Evolutionary conservation across 92 coral and sea anemone species (phyloP), one percentile per base, ranked within the genome.

Genomic region (Phenganax stokvisi): DNA sequence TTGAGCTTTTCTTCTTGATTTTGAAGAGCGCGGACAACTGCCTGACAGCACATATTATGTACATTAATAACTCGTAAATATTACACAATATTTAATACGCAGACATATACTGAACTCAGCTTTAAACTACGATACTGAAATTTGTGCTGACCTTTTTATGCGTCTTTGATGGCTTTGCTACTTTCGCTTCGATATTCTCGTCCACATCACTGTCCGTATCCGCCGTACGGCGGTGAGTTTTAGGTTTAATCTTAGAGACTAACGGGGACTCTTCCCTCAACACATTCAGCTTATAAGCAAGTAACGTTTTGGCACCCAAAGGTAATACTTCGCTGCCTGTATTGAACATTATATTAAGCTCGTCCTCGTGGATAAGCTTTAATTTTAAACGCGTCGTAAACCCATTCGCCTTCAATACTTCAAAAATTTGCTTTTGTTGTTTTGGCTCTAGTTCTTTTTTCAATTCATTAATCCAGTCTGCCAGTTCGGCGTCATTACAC

Each of bases 391-490:
- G 58, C 10, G 59, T 52, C 4, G 58, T 73, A 27, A 52, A 73
- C 11, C 61, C 77, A 54, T 73, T 73, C n/a, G 0, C 77, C 54
- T 53, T 73, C 20, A 73, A 54, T 7, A 56, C 51, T 12, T 73
- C 17, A 12, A 51, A 73, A 1, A 73, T 20, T 8, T 72, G 20
- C 9, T 52, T 1, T 8, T 72, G 56, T 72, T 72, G 77, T 54
- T 72, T 52, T 10, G 77, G 77, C 7, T 72, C 25, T 12, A 86
- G 51, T 58, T 84, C 88, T 52, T 84, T 82, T 76, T 81, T 74
- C 56, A 86, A 89, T 52, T 89, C 88, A 44, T 75, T 63, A 53
- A 82, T 89, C 71, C 30, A 66, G 10, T 12, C 15, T 66, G 4
- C 51, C 12, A 66, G 71, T 47, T 66, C 71, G 25, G 71, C 71